phyloP scores from a whole-genome alignment of 2,113 vertebrate genomes.

The Chinchilla lanigera region DNA sequence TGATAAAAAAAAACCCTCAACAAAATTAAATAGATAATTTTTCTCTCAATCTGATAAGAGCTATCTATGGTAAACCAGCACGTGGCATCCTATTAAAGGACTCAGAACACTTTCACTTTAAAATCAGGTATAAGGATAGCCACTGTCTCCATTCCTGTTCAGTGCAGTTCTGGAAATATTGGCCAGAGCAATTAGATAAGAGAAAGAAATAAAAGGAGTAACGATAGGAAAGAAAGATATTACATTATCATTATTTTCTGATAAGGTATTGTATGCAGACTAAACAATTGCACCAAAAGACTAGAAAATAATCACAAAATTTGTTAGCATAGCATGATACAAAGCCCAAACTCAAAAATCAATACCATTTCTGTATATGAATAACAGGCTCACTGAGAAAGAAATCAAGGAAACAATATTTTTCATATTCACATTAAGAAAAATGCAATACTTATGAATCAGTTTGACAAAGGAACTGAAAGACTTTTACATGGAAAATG shows the following conservation, averaged over 20 bases:
- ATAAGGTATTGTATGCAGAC: background rate
- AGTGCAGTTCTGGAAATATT: background rate
- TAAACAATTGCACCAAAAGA: background rate
- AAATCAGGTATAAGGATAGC: background rate
- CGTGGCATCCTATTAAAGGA: background rate
- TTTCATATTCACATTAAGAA: background rate
- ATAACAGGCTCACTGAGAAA: background rate
- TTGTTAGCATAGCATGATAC: background rate
- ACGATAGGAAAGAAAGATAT: background rate
- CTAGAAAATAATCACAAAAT: background rate
- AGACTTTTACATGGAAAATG: background rate
- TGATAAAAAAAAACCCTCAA: background rate
- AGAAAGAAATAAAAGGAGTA: background rate
- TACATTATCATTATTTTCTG: background rate
- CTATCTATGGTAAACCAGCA: background rate
- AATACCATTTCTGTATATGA: background rate
- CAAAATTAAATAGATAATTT: background rate
- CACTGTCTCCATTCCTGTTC: background rate
- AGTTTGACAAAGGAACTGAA: background rate
- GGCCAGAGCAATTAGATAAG: background rate
- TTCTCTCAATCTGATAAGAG: background rate
- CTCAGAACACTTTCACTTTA: background rate
- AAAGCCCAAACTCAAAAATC: background rate
- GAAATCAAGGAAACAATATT: background rate
- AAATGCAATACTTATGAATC: background rate